Base-by-base conservation (phyloP, 2,888 invertebrate species). In the Netelia virgata region DNA sequence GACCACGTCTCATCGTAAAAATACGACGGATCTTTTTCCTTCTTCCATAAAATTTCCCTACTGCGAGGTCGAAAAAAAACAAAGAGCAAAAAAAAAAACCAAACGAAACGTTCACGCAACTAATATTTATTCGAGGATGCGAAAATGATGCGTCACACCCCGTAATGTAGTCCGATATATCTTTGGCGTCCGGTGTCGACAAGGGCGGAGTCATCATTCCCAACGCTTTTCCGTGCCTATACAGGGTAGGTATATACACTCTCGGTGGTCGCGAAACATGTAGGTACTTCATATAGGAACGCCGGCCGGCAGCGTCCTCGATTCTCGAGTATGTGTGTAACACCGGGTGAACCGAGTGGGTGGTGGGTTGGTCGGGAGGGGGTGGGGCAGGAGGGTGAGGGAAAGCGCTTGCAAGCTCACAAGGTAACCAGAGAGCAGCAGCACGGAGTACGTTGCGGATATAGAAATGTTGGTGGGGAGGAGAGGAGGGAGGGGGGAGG, bases 271-370 rank as follows among this genome's bases (percentile, higher is more conserved):
- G 28, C 55, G 68, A 57, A 77, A 59, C 69, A 43, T 75, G 53
- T 36, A 18, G 53, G 75, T 63, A 55, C 28, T 69, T 47, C 10
- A 28, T 36, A 47, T 43, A 66, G 41, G 53, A 63, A 69, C 69
- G 68, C 75, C 76, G 76, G 63, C 64, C 82, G 76, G 81, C 63
- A 11, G 50, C 61, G 74, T 80, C 75, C 75, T 81, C 81, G 75
- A 70, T 75, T 55, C 53, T 28, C 50, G 28, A 41, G 47, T 63
- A 69, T 61, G 64, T 63, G 55, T 78, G 55, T 61, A 70, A 47
- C 75, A 75, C 64, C 64, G 47, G 14, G 61, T n/a, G 28, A 74
- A 47, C 63, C 43, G 78, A 14, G 47, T 14, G 47, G 14, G 47
- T 47, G 47, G 47, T 3, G 47, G 14, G 14, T 47, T 47, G 14